These are phyloP conservation scores for Ceyx cyanopectus DNA, from an alignment of 2,113 vertebrate genomes.

Conservation along the genomic window DNA sequence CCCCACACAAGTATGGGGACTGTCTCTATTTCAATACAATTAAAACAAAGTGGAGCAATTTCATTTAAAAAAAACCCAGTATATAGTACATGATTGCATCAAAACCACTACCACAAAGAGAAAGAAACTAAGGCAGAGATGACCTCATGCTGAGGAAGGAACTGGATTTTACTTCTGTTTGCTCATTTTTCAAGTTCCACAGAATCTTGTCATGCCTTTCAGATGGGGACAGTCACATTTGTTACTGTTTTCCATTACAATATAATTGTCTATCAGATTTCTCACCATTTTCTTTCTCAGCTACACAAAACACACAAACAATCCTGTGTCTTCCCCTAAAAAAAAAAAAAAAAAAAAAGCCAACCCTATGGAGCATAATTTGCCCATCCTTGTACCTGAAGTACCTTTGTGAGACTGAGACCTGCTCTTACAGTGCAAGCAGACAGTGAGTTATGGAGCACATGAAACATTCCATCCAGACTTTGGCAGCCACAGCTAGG, in stretches of 20 bases:
- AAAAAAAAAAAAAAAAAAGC: not conserved
- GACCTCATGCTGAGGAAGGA: not conserved
- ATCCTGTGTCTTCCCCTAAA: not conserved
- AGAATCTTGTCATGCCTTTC: not conserved
- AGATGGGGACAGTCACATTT: not conserved
- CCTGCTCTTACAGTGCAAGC: not conserved
- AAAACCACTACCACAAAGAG: not conserved
- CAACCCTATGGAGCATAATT: accelerated
- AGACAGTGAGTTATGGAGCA: accelerated
- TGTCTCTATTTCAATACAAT: not conserved
- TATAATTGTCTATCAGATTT: not conserved
- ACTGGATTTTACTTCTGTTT: not conserved
- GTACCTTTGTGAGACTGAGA: not conserved
- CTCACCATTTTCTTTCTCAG: not conserved
- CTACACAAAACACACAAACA: not conserved
- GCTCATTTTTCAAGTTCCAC: not conserved
- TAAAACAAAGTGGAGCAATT: not conserved
- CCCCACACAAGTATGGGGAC: accelerated
- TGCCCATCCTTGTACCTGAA: not conserved
- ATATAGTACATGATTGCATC: not conserved
- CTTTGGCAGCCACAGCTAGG: not conserved
- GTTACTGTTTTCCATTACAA: not conserved
- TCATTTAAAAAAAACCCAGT: not conserved
- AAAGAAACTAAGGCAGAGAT: not conserved
- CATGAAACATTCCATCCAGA: accelerated